Percentiles rank a stretch among this genome's conserved stretches.
phyloP scores from a whole-genome alignment of 2,113 vertebrate species.

The Accipiter cooperii region DNA sequence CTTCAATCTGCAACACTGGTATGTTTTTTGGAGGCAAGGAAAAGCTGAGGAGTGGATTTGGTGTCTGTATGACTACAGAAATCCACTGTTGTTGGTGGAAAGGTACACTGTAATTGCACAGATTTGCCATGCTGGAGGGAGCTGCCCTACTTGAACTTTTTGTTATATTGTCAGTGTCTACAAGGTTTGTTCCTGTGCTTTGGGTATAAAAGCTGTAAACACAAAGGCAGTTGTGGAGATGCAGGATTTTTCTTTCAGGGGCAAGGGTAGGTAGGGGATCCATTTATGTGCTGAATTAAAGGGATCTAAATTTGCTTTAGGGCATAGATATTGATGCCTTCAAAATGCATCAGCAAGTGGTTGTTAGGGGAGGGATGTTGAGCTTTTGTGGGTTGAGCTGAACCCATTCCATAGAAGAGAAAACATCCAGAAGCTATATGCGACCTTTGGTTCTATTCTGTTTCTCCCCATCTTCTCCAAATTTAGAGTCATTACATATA shows the following conservation, averaged over 20 bases:
- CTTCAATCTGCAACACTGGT: not conserved
- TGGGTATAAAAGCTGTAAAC: not conserved
- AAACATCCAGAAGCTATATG: not conserved
- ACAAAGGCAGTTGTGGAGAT: not conserved
- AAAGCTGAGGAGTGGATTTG: not conserved
- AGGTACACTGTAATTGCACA: not conserved
- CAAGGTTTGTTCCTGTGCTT: not conserved
- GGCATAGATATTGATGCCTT: not conserved
- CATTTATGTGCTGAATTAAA: not conserved
- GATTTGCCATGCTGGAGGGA: not conserved
- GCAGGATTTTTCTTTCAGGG: not conserved
- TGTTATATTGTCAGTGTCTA: fast-evolving
- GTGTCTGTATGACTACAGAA: not conserved
- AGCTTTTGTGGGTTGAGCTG: not conserved
- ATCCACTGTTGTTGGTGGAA: not conserved
- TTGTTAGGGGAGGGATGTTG: not conserved
- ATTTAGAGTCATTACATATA: not conserved
- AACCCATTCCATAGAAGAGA: not conserved
- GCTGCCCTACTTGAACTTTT: not conserved
- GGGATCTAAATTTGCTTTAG: not conserved
- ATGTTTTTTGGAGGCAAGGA: not conserved
- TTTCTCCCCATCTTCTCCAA: not conserved
- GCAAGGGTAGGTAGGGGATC: not conserved
- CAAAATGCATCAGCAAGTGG: not conserved
- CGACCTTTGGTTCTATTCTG: not conserved